Evolutionary conservation across 2,797 vertebrate species (phyloP), one percentile per base, ranked within the genome.

Genomic region (Eutrigla gurnardus): DNA sequence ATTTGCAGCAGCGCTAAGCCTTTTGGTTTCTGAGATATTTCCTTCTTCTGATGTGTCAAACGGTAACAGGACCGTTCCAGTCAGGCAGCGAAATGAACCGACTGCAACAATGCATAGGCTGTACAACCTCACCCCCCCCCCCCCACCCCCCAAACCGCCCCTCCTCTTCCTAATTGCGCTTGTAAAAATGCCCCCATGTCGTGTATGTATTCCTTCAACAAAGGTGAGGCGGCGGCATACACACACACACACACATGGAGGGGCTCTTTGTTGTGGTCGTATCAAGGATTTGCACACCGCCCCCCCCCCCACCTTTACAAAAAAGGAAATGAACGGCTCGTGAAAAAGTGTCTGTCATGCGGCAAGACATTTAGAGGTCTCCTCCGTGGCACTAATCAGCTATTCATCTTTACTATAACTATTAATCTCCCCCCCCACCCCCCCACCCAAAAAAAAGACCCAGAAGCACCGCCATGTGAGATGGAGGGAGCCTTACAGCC

Each of bases 191-290:
- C 77, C 87, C 90, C 86, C 89, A 91, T 86, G 92, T 90, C 76
- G 92, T 58, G 83, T 78, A 83, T 61, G 82, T 62, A 75, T 83
- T 87, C 67, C 86, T 86, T 75, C 81, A 55, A 88, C 81, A 88
- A 92, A 92, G 91, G 93, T 93, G 88, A 89, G 87, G 65, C 70
- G 70, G 77, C 46, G 80, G 70, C 1, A 68, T 6, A 25, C 25
- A 25, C 25, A 25, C 25, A 25, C 25, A 25, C 75, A 25, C 82
- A 67, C 84, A 83, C 77, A 79, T 65, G 64, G 85, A 73, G 70
- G 57, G 72, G 25, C 25, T 73, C 92, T 93, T 94, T 92, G 91
- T 93, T 93, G 93, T 91, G 91, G 91, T 89, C 80, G 67, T 87
- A 86, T 91, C 81, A 69, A 81, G 88, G 85, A 79, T 89, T 88